phyloP scores from a whole-genome alignment of 2,113 vertebrate genomes.

The Scomber colias region DNA sequence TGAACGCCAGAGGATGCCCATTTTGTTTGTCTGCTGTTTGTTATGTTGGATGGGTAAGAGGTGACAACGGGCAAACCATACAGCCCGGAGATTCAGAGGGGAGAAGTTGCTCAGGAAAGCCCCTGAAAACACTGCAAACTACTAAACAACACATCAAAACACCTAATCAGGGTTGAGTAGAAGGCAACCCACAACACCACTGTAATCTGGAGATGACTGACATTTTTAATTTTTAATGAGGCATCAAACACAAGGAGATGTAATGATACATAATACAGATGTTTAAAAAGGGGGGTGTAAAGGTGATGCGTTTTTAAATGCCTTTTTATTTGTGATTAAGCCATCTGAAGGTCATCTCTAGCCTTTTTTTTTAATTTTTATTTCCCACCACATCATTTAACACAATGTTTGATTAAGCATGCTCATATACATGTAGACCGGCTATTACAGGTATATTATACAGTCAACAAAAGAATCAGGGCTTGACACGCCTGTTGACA shows the following conservation, averaged over 20 bases:
- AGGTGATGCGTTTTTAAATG: background rate
- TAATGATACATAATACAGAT: background rate
- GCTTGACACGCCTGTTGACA: constrained; percentile 71
- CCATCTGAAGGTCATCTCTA: constrained; percentile 58
- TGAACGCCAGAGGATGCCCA: constrained; percentile 58
- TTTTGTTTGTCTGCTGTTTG: constrained; percentile 54
- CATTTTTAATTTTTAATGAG: background rate
- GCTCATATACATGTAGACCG: constrained; percentile 61
- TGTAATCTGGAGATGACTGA: background rate
- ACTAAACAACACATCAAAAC: constrained; percentile 25
- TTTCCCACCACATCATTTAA: constrained; percentile 44
- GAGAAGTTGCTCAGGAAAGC: constrained; percentile 1
- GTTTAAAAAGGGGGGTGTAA: background rate
- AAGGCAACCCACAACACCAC: background rate
- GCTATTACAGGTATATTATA: constrained; percentile 52
- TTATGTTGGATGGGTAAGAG: constrained; percentile 44
- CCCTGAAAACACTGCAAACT: constrained; percentile 7
- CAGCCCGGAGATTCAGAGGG: constrained; percentile 2
- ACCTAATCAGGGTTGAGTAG: constrained; percentile 11
- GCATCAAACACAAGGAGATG: background rate
- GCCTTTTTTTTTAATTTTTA: constrained; percentile 13
- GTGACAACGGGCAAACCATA: constrained; percentile 38
- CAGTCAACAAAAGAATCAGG: constrained; percentile 54
- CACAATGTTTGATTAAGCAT: constrained; percentile 53
- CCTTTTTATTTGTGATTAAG: constrained; percentile 18